Base-by-base conservation (phyloP, 2,888 invertebrate species). In the Ligdia adustata region DNA sequence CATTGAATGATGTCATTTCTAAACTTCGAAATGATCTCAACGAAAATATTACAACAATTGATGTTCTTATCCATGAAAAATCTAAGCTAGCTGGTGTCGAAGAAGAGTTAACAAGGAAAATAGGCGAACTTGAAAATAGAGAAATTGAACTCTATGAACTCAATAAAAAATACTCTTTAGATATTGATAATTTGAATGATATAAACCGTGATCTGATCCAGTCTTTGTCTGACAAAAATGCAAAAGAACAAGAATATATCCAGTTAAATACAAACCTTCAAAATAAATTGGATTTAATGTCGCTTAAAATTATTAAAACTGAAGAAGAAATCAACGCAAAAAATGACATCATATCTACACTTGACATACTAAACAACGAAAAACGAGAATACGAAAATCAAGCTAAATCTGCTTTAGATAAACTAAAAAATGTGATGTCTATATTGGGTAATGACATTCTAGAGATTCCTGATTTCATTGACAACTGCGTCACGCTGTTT, bases 381-480 rank as follows among this genome's bases (percentile, higher is more conserved):
- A 60, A 53, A n/a, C 57, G 69, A 39, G 61, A 72, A 50, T 55
- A 69, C 54, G 43, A 82, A 34, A 29, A 51, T 6, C 66, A 64
- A 55, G 73, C 69, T 12, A 77, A 76, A 55, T 48, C 59, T 12
- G 55, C 64, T 4, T 41, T 77, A 26, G 38, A 35, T 9, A 75
- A 72, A 59, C 32, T 77, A 31, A 64, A 75, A 51, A 56, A 60
- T 31, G 68, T 82, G 40, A 59, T 78, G 7, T 32, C 42, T 2
- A 61, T 67, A 43, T 53, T 82, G 43, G 66, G 75, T 9, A 70
- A 69, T 14, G 69, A 75, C 34, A 62, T 67, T 29, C 59, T 60
- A 49, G 71, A 73, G 53, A 57, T 76, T 16, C 76, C 76, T 11
- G 60, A 69, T 32, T 43, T 69, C 15, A 60, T 73, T 20, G 72